Percentiles rank a stretch among this genome's conserved stretches.
These are phyloP conservation scores for Chymomyza costata DNA, from an alignment of 1,140 invertebrate species.

Conservation along the genomic window DNA sequence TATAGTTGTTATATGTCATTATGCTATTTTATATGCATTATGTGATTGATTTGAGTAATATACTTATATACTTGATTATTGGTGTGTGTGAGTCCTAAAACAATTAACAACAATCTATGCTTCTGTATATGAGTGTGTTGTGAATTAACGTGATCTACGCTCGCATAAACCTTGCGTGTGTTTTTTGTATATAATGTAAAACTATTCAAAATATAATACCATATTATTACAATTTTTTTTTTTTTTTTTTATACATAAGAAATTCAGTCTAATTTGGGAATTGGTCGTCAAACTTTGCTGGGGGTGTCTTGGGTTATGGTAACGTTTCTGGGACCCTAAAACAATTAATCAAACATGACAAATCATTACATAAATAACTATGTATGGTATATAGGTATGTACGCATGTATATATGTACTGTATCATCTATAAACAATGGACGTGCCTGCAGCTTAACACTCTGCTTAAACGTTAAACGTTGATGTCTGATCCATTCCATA, in stretches of 20 bases:
- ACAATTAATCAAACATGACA: conserved; percentile 29
- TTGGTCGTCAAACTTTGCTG: conserved; percentile 57
- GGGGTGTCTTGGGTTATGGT: conserved; percentile 2
- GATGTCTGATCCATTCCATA: no score
- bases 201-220: conserved; percentile 67
- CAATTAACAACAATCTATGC: conserved; percentile 51
- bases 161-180: no score
- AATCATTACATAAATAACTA: conserved; percentile 12
- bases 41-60: no score
- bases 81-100: conserved; percentile 39
- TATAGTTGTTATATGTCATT: conserved; percentile 16
- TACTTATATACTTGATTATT: conserved; percentile 22
- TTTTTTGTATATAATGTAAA: conserved; percentile 33
- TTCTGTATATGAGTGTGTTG: conserved; percentile 14
- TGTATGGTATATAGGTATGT: no score
- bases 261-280: conserved; percentile 71
- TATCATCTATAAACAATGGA: no score
- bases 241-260: conserved; percentile 45
- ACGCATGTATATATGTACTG: not conserved
- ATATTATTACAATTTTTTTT: conserved; percentile 47
- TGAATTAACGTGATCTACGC: no score
- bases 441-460: no score
- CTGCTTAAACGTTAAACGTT: no score
- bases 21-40: conserved; percentile 5
- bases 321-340: no score